Evolutionary conservation across 2,888 invertebrate species (phyloP).

Genomic region (Pseudoips prasinana): DNA sequence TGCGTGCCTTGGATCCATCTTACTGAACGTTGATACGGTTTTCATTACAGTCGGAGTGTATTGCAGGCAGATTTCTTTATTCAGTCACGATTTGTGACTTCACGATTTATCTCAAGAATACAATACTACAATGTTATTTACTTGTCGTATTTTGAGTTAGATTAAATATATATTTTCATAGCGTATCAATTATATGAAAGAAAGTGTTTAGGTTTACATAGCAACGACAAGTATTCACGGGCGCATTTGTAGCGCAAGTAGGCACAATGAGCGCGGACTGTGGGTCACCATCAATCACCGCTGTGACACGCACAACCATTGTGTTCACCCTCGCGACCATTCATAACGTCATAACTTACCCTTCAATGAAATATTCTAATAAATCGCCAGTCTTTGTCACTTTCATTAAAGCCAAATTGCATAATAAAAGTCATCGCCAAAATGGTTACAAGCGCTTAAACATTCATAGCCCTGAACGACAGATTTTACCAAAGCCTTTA

Average conservation of each 20-base stretch:
- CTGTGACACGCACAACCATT: constrained; percentile 69
- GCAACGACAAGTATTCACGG: constrained; percentile 39
- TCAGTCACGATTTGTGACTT: no score
- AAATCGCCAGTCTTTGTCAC: constrained; percentile 16
- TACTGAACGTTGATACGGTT: not conserved
- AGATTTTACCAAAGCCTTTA: constrained; percentile 27
- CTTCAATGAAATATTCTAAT: constrained; percentile 35
- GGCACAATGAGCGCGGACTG: constrained; percentile 45
- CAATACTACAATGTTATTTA: constrained; percentile 5
- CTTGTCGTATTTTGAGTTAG: no score
- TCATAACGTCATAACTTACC: constrained; percentile 51
- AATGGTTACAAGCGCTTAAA: constrained; percentile 17
- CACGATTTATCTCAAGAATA: no score
- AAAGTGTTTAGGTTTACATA: constrained; percentile 37
- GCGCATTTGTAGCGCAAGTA: constrained; percentile 53
- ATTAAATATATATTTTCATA: no score
- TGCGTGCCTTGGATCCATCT: not conserved
- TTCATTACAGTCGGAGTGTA: no score
- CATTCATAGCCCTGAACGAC: constrained; percentile 17
- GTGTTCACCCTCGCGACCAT: constrained; percentile 44
- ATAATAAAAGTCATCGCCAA: constrained; percentile 22
- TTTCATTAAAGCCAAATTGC: constrained; percentile 20
- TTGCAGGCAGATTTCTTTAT: no score
- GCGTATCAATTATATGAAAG: constrained; percentile 19
- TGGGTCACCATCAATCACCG: constrained; percentile 63